Base-by-base conservation (phyloP, 2,113 vertebrate genomes). In the Cervus canadensis region DNA sequence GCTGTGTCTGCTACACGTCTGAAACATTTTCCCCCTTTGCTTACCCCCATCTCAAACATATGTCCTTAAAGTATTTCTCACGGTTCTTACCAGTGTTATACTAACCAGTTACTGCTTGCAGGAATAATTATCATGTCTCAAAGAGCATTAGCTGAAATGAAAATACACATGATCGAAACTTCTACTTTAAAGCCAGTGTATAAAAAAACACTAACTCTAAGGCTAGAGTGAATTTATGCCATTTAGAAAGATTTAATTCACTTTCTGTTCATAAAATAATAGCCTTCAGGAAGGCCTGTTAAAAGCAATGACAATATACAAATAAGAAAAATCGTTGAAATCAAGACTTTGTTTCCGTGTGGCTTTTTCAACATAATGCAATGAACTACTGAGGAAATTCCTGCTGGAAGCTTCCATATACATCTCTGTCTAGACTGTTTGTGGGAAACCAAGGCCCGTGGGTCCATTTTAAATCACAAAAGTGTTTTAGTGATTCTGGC, bases 241-340 rank as follows among this genome's bases (percentile, higher is more conserved):
- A 45, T 56, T 94, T 87, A 45, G 85, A 96, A 94, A 92, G 97
- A 15, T 97, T 97, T 95, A 96, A 93, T 96, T 0, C 54, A 78
- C 94, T 93, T 62, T 97, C 56, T 97, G 57, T 52, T 76, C 98
- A 50, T 43, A 87, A 98, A 98, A 95, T 85, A 54, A 43, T 95
- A 89, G 71, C 25, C 23, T 74, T 50, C 71, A 48, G 40, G 71
- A 86, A 57, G 67, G 15, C 6, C 97, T 86, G 84, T 96, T 98
- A 79, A 86, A 83, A 95, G 36, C 57, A 76, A 45, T 16, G 71
- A 57, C 28, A 86, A 23, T 40, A 45, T 71, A 78, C 23, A 89
- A 62, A 84, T 12, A 57, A 94, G 67, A 71, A 88, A 15, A 60
- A 64, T 59, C 2, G 0, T 50, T 85, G 33, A 62, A 89, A 90